A percentile compares a stretch with the other conserved stretches of the same genome.
phyloP scores from a whole-genome alignment of 1,140 invertebrate genomes.

The Lordiphosa collinella region DNA sequence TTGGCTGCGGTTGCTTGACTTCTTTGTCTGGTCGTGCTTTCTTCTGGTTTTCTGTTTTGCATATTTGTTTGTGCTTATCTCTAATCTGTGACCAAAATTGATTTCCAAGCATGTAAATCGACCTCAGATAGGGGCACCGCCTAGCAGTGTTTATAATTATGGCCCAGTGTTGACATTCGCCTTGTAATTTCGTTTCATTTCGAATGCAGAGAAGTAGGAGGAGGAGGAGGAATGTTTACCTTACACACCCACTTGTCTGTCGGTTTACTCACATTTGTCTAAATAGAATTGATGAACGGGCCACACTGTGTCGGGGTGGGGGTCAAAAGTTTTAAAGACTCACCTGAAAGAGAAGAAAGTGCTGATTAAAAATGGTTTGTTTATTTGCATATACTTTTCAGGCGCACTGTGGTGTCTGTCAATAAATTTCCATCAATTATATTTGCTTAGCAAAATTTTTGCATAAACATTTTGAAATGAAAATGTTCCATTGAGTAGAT shows the following conservation, averaged over 20 bases:
- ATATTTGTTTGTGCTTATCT: slow-evolving; percentile 12
- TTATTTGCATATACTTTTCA: not conserved
- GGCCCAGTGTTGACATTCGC: slow-evolving; percentile 4
- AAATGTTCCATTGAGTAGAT: slow-evolving; percentile 20
- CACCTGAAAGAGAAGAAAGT: slow-evolving; percentile 12
- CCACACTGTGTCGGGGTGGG: slow-evolving; percentile 1
- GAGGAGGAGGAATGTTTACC: slow-evolving; percentile 38
- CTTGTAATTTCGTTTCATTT: slow-evolving; percentile 23
- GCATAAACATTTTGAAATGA: not conserved
- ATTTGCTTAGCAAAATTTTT: slow-evolving; percentile 5
- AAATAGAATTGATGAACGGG: slow-evolving; percentile 27
- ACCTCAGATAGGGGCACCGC: slow-evolving; percentile 1
- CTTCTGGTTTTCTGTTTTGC: slow-evolving; percentile 23
- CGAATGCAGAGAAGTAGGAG: slow-evolving; percentile 11
- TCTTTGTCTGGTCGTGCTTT: slow-evolving; percentile 39
- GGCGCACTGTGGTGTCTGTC: not conserved
- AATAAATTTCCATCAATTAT: slow-evolving; percentile 1
- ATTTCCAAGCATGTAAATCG: slow-evolving; percentile 54
- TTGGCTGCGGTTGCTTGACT: slow-evolving; percentile 25
- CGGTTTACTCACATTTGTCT: slow-evolving; percentile 23
- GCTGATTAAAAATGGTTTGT: not conserved
- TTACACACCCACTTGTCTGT: slow-evolving; percentile 4
- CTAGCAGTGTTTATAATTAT: slow-evolving; percentile 25
- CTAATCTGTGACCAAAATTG: slow-evolving; percentile 61
- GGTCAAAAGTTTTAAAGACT: slow-evolving; percentile 7